Base-by-base conservation (phyloP, 2,888 invertebrate species). In the Beris morrisii region DNA sequence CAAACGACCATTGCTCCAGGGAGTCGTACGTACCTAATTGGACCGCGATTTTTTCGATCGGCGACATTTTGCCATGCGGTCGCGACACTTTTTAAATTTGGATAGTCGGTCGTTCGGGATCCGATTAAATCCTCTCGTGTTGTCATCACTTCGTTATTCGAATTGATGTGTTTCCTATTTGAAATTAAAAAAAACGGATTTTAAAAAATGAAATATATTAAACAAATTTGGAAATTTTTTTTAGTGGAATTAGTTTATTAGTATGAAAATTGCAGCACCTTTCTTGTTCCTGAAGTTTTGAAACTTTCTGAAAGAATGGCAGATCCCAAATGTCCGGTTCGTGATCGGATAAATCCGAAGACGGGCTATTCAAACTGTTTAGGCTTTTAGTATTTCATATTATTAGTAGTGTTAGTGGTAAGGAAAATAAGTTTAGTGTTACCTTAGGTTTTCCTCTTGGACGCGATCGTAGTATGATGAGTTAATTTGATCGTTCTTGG, bases 301-400 rank as follows among this genome's bases (percentile, higher is more conserved):
- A 74, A 54, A 80, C 78, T 72, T 80, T 79, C 69, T 77, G 79
- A 70, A 79, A 75, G 72, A 83, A 74, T 75, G 86, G 86, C 76
- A 83, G 82, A 78, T 86, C 86, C 86, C 86, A 87, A 68, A 84
- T 83, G 74, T 81, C 83, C n/a, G 15, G 74, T 83, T 82, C 61
- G 13, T 53, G 61, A 63, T 82, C 82, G 75, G 69, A 54, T 28
- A 55, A 84, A 78, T 84, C 84, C 11, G 84, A 83, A 32, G 84
- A 83, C 4, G 83, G 83, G 77, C 84, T 84, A 73, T 56, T 65
- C 46, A 59, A 59, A 28, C 58, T 59, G 30, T 28, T 53, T 15
- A n/a, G 12, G 48, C 45, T 45, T 45, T 38, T 38, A 38, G 38
- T 38, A 38, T 38, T 38, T 22, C 22, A 3, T 1, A 22, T 22